Percentiles rank a stretch among this genome's conserved stretches.
Conservation (phyloP, 1,140 invertebrate genomes). For the Scaptodrosophila lebanonensis region DNA sequence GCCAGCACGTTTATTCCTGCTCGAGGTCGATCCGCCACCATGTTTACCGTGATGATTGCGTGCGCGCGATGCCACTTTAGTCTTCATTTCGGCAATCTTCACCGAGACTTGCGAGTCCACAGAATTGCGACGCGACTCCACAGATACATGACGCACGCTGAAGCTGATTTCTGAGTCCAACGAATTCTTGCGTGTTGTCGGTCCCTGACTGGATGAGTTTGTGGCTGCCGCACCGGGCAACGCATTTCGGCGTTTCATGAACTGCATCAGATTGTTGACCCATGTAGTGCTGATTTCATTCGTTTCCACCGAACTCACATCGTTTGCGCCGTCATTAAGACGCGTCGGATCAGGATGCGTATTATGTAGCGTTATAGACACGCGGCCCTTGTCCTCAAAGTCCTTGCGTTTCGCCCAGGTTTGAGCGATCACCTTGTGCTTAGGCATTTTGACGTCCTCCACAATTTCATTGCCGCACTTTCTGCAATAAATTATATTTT, state of each 20-base stretch:
- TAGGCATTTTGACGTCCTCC: constrained; percentile 86
- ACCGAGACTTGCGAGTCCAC: constrained; percentile 89
- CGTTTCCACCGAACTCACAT: constrained; percentile 86
- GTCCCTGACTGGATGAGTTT: constrained; percentile 80
- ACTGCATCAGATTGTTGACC: constrained; percentile 91
- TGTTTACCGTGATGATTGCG: constrained; percentile 76
- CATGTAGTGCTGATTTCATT: constrained; percentile 89
- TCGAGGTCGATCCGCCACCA: constrained; percentile 43
- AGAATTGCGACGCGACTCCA: constrained; percentile 89
- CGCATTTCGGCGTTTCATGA: constrained; percentile 89
- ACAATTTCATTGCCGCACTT: constrained; percentile 84
- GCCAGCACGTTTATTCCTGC: constrained; percentile 70
- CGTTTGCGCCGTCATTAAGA: constrained; percentile 86
- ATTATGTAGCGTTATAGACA: constrained; percentile 91
- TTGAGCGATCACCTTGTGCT: constrained; percentile 93
- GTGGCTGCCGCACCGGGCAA: constrained; percentile 81
- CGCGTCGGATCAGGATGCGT: constrained; percentile 93
- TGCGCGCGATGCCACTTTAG: constrained; percentile 81
- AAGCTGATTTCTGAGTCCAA: constrained; percentile 90
- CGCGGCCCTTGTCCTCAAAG: constrained; percentile 87
- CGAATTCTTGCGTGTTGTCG: constrained; percentile 79
- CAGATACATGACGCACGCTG: constrained; percentile 86
- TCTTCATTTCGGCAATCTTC: constrained; percentile 88
- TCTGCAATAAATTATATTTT: constrained; percentile 57
- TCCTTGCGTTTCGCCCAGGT: constrained; percentile 92